These are phyloP conservation scores for Sebastes oblongus DNA, from an alignment of 2,797 vertebrate genomes.

Conservation along the genomic window DNA sequence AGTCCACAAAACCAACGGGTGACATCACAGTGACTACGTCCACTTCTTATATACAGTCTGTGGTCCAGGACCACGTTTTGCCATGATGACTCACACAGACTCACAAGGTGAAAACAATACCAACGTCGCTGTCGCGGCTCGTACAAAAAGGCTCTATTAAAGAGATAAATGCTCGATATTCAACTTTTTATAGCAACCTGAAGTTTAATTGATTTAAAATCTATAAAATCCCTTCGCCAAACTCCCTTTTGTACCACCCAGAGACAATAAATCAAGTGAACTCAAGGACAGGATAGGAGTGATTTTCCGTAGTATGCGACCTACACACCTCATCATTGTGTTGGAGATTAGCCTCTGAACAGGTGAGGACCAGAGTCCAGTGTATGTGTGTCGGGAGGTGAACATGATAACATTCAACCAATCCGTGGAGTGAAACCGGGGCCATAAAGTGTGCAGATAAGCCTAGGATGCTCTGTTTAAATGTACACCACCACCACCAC, in stretches of 20 bases:
- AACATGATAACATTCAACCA: slow-evolving; percentile 62
- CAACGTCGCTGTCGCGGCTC: too few relatives aligned
- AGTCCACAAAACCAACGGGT: too few relatives aligned
- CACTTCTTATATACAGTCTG: too few relatives aligned
- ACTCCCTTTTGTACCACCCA: not conserved
- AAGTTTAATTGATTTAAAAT: not conserved
- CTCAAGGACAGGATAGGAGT: not conserved
- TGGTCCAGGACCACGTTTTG: not conserved
- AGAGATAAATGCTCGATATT: not conserved
- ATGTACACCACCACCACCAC: not conserved
- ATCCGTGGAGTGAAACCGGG: slow-evolving; percentile 34
- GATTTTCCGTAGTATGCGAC: not conserved
- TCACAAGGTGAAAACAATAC: not conserved
- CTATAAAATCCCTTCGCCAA: not conserved
- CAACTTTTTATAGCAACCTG: not conserved
- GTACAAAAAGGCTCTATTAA: not conserved
- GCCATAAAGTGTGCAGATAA: slow-evolving; percentile 73
- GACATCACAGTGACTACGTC: too few relatives aligned
- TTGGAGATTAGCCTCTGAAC: slow-evolving; percentile 14
- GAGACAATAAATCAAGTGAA: not conserved
- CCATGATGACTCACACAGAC: not conserved
- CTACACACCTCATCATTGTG: not conserved
- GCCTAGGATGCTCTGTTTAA: slow-evolving; percentile 41
- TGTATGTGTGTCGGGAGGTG: not conserved
- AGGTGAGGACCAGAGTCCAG: slow-evolving; percentile 70